These are phyloP conservation scores for Fratercula arctica DNA, from an alignment of 2,797 vertebrate species.

Conservation along the genomic window DNA sequence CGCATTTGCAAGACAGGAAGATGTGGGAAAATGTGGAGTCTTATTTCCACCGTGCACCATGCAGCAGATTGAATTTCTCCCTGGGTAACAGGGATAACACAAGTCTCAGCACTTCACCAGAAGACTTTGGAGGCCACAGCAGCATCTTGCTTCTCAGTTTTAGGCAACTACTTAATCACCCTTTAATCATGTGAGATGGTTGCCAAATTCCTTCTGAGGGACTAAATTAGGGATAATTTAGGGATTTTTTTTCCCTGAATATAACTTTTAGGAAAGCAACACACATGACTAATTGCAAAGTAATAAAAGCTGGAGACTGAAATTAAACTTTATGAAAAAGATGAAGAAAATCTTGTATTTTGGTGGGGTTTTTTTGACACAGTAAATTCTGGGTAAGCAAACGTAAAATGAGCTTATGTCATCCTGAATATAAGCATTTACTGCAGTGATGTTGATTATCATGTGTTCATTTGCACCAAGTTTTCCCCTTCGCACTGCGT, in stretches of 20 bases:
- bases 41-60: neutral
- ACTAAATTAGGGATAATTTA: neutral
- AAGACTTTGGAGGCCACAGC: neutral
- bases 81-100: neutral
- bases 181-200: neutral
- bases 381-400: neutral
- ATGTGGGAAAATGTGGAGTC: neutral
- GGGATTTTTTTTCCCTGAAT: neutral
- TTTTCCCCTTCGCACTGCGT: neutral
- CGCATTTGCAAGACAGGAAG: neutral
- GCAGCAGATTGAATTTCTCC: neutral
- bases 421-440: neutral
- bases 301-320: neutral
- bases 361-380: neutral
- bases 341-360: neutral
- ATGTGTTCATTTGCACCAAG: neutral
- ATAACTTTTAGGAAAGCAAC: neutral
- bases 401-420: neutral
- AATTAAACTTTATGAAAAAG: neutral
- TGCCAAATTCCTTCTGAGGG: neutral
- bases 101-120: neutral
- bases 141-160: neutral
- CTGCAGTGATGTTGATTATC: neutral
- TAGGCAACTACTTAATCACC: neutral
- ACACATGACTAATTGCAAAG: neutral